Conservation (phyloP, 2,888 invertebrate genomes). For the Acleris holmiana region DNA sequence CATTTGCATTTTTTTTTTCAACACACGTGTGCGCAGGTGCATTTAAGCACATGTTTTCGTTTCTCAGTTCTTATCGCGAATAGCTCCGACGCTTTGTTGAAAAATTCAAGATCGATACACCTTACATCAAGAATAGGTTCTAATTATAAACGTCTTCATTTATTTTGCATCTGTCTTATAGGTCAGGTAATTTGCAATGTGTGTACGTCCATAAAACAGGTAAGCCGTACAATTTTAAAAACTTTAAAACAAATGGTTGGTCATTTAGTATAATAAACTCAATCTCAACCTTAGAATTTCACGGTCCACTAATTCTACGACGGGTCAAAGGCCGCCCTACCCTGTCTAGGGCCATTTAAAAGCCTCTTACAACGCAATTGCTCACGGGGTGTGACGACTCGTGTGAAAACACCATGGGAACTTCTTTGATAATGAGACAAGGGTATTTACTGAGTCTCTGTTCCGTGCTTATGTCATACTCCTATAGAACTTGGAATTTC, state of each 20-base stretch:
- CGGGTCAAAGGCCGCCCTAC: conserved; percentile 70
- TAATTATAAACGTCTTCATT: too few species aligned
- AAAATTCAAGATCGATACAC: background rate
- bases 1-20: conserved; percentile 27
- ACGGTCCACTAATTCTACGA: conserved; percentile 26
- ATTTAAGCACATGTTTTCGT: conserved; percentile 26
- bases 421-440: conserved; percentile 45
- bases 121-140: background rate
- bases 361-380: conserved; percentile 52
- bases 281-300: conserved; percentile 20
- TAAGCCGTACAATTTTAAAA: too few species aligned
- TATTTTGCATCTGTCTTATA: background rate
- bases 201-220: too few species aligned
- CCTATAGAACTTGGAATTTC: conserved; percentile 25
- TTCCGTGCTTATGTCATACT: conserved; percentile 28
- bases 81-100: background rate
- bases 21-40: conserved; percentile 35
- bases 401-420: conserved; percentile 79
- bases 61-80: conserved; percentile 21
- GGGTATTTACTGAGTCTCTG: conserved; percentile 43
- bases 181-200: too few species aligned
- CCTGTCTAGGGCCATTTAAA: conserved; percentile 54
- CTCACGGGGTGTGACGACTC: conserved; percentile 74
- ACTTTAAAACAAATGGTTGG: background rate
- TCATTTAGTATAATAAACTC: conserved; percentile 15